A percentile compares a stretch with the other conserved stretches of the same genome.
Conservation (phyloP, 2,113 vertebrate genomes). For the Chrysemys picta region DNA sequence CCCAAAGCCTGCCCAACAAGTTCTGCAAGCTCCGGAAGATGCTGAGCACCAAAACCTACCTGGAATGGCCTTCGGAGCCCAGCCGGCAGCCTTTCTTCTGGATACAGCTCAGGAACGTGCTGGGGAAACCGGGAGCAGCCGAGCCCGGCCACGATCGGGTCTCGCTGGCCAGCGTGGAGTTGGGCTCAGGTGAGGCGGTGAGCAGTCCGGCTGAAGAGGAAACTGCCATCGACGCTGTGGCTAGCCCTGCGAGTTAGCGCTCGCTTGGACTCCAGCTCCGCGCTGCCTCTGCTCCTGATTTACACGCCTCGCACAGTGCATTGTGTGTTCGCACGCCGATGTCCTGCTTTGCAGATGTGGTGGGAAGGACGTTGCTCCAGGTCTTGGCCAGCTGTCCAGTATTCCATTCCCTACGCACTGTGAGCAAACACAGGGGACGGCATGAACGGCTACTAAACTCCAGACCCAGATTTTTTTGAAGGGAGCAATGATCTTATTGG, state of each 20-base stretch:
- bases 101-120: conserved; percentile 81
- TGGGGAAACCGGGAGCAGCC: conserved; percentile 73
- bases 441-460: neutral
- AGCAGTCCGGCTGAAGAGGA: neutral
- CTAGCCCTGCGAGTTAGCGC: neutral
- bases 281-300: neutral
- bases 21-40: conserved; percentile 87
- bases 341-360: neutral
- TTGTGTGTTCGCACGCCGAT: too few relatives aligned
- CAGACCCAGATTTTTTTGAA: neutral
- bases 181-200: fast-evolving
- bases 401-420: neutral
- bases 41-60: conserved; percentile 84
- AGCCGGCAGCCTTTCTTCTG: conserved; percentile 85
- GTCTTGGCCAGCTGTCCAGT: neutral
- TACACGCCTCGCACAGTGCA: neutral
- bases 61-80: conserved; percentile 86
- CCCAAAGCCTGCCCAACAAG: conserved; percentile 80
- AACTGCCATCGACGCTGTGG: neutral
- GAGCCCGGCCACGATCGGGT: fast-evolving
- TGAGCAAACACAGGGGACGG: neutral
- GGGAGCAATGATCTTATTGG: neutral
- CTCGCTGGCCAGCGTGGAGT: fast-evolving
- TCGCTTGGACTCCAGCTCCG: neutral
- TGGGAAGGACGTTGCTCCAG: neutral